These are phyloP conservation scores for Eufriesea mexicana DNA, from an alignment of 1,140 invertebrate species.

Conservation along the genomic window DNA sequence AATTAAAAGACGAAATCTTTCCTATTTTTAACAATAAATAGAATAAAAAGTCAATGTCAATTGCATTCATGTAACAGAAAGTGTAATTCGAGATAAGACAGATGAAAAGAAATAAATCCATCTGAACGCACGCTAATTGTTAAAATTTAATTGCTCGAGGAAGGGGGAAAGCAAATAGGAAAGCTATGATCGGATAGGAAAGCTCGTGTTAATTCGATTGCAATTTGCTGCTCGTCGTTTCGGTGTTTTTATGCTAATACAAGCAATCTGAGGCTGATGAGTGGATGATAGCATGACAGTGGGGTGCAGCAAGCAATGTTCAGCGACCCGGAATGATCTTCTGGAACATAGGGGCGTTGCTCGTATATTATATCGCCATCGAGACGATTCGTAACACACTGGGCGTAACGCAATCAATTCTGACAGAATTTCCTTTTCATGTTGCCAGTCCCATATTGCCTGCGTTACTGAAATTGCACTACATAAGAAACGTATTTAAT, in stretches of 20 bases:
- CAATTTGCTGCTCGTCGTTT: conserved; percentile 57
- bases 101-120: too few relatives aligned
- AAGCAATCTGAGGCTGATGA: conserved; percentile 64
- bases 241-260: conserved; percentile 62
- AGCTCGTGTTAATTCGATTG: conserved; percentile 44
- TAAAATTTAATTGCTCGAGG: neutral
- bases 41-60: too few relatives aligned
- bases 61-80: too few relatives aligned
- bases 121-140: too few relatives aligned
- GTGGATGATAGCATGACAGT: conserved; percentile 38
- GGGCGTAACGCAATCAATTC: conserved; percentile 60
- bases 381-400: conserved; percentile 59
- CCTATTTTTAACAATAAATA: too few relatives aligned
- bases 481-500: neutral
- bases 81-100: too few relatives aligned
- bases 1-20: too few relatives aligned
- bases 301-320: conserved; percentile 54
- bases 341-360: conserved; percentile 60
- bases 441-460: neutral
- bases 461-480: too few relatives aligned
- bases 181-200: neutral
- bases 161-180: neutral
- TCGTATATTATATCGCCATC: conserved; percentile 62
- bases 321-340: conserved; percentile 70
- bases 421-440: conserved; percentile 20